These are phyloP conservation scores for Temnothorax ravouxi DNA, from an alignment of 2,888 invertebrate genomes.

Conservation along the genomic window DNA sequence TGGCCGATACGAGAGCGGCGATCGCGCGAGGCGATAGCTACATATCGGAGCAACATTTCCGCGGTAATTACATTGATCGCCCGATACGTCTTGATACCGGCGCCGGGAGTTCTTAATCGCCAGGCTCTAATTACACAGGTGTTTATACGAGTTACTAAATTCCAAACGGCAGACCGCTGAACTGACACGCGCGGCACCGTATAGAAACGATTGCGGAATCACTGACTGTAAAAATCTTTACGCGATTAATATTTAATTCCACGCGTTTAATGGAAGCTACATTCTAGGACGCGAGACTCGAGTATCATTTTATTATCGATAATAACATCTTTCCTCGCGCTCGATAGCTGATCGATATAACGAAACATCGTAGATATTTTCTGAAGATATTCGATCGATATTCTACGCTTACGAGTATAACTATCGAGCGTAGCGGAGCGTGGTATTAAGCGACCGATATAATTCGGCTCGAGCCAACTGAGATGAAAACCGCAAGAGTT, in stretches of 20 bases:
- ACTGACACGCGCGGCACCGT: slow-evolving; percentile 4
- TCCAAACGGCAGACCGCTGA: slow-evolving; percentile 19
- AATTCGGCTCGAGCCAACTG: not conserved
- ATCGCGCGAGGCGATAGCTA: slow-evolving; percentile 48
- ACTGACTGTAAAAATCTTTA: slow-evolving; percentile 42
- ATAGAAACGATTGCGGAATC: slow-evolving; percentile 8
- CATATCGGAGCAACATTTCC: slow-evolving; percentile 46
- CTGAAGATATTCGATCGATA: slow-evolving; percentile 12
- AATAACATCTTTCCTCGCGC: slow-evolving; percentile 41
- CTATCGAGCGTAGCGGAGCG: not conserved
- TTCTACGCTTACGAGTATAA: not conserved
- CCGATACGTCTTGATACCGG: slow-evolving; percentile 50
- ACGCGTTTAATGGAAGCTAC: slow-evolving; percentile 17
- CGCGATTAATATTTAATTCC: slow-evolving; percentile 46
- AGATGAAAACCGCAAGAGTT: not conserved
- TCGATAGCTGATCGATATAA: slow-evolving; percentile 21
- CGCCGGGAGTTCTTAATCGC: slow-evolving; percentile 47
- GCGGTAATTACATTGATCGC: slow-evolving; percentile 49
- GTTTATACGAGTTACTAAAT: slow-evolving; percentile 49
- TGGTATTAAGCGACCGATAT: not conserved
- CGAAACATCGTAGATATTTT: not conserved
- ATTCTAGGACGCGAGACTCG: slow-evolving; percentile 12
- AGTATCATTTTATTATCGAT: slow-evolving; percentile 31
- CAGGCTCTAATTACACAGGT: slow-evolving; percentile 47
- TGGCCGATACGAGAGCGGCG: slow-evolving; percentile 11